Evolutionary conservation across 2,888 invertebrate genomes (phyloP).

Genomic region (Resseliella maxima): DNA sequence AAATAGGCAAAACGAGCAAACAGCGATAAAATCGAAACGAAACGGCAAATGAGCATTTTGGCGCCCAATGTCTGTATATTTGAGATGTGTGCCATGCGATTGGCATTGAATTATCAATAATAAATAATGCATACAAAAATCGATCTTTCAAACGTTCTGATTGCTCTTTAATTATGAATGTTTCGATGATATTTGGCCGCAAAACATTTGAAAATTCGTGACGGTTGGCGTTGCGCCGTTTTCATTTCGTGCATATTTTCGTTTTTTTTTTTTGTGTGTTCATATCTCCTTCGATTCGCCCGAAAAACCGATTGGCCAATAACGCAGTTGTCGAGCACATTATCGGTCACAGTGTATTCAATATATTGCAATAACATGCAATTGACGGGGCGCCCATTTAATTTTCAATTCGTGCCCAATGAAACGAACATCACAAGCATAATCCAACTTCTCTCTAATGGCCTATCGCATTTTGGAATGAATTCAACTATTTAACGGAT

Average conservation of each 20-base stretch:
- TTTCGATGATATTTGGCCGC: background rate
- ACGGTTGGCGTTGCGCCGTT: too few species aligned
- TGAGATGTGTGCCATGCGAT: background rate
- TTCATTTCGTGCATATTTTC: too few species aligned
- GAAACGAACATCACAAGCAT: slow-evolving; percentile 26
- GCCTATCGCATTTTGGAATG: slow-evolving; percentile 17
- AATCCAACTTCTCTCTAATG: slow-evolving; percentile 2
- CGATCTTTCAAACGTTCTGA: background rate
- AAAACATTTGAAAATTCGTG: too few species aligned
- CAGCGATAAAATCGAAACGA: background rate
- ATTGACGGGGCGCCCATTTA: slow-evolving; percentile 3
- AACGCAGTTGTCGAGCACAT: background rate
- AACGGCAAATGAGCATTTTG: background rate
- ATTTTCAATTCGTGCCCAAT: slow-evolving; percentile 53
- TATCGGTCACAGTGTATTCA: slow-evolving; percentile 18
- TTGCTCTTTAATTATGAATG: slow-evolving; percentile 47
- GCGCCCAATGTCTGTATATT: background rate
- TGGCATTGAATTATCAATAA: slow-evolving; percentile 10
- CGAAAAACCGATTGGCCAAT: too few species aligned
- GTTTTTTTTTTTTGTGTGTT: too few species aligned
- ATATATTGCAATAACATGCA: background rate
- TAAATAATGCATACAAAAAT: background rate
- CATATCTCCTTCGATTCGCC: too few species aligned
- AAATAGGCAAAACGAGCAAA: background rate
- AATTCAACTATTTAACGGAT: slow-evolving; percentile 53